Percentiles rank a stretch among this genome's conserved stretches.
These are phyloP conservation scores for Lepidocolaptes lacrymiger DNA, from an alignment of 2,797 vertebrate species.

Conservation along the genomic window DNA sequence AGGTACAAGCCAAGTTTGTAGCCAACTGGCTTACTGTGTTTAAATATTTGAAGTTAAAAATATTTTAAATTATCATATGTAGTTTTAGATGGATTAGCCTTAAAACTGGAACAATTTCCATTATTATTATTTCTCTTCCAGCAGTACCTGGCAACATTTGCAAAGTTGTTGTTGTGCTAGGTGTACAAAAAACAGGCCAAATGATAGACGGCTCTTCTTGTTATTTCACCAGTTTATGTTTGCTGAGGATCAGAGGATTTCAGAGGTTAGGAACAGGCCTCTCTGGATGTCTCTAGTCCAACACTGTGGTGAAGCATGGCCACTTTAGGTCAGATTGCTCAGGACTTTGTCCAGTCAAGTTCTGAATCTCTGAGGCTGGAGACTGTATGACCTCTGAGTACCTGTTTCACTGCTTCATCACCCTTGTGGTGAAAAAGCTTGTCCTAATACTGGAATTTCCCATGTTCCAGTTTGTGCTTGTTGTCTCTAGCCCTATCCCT, in stretches of 20 bases:
- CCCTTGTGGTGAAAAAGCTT: background rate
- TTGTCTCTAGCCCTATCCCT: background rate
- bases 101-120: background rate
- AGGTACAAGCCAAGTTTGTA: slow-evolving; percentile 7
- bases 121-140: background rate
- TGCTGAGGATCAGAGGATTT: background rate
- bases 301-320: background rate
- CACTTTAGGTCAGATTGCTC: background rate
- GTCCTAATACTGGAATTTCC: slow-evolving; percentile 12
- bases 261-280: background rate
- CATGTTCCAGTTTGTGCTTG: background rate
- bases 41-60: slow-evolving; percentile 23
- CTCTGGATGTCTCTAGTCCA: background rate
- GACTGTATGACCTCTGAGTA: background rate
- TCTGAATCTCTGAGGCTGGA: background rate
- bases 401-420: background rate
- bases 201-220: background rate
- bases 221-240: background rate
- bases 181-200: background rate
- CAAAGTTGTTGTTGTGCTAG: background rate
- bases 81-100: background rate
- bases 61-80: background rate
- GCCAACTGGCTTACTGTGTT: background rate
- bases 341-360: slow-evolving; percentile 10
- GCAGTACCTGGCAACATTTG: background rate